Base-by-base conservation (phyloP, 2,113 vertebrate genomes). In the Theristicus caerulescens region DNA sequence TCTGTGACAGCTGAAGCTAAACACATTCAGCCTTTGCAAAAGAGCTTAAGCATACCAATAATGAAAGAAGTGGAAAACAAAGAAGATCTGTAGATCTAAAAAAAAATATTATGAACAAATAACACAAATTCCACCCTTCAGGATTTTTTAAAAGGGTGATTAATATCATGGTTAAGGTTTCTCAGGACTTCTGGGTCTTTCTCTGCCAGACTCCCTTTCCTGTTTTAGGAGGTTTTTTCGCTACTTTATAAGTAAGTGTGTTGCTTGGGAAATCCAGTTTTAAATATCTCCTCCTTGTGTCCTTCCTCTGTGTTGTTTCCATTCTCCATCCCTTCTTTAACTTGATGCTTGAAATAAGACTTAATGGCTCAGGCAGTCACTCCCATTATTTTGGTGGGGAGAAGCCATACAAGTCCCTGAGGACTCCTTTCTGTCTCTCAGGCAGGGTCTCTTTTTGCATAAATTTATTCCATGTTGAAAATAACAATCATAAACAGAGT, bases 21-120 rank as follows among this genome's bases (percentile, higher is more conserved):
- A 81, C 64, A 81, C 76, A 78, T 81, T 92, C 85, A 90, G 69
- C 71, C 49, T 93, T 80, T 78, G 74, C 74, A 93, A 80, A 94
- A 88, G 59, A 88, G 47, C 54, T 51, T 92, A 90, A 78, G 67
- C n/a, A 74, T 79, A 67, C 69, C 65, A 64, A 25, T 79, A 89
- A 91, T 76, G 57, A 85, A 95, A 94, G n/a, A 86, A 90, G 93
- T 40, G 25, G 72, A 90, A 96, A 94, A 86, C 42, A 86, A 93
- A 73, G 55, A 58, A 44, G 51, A 66, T 73, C 17, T 69, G 13
- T 51, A 66, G 44, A 31, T 54, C 13, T 42, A 26, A 46, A 42
- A 40, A 72, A 88, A 87, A 46, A 66, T 38, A 34, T 13, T 18
- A n/a, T 29, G 8, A 82, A 59, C 6, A 77, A 46, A 36, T 62